Evolutionary conservation across 2,113 vertebrate species (phyloP).

Genomic region (Epinephelus fuscoguttatus): DNA sequence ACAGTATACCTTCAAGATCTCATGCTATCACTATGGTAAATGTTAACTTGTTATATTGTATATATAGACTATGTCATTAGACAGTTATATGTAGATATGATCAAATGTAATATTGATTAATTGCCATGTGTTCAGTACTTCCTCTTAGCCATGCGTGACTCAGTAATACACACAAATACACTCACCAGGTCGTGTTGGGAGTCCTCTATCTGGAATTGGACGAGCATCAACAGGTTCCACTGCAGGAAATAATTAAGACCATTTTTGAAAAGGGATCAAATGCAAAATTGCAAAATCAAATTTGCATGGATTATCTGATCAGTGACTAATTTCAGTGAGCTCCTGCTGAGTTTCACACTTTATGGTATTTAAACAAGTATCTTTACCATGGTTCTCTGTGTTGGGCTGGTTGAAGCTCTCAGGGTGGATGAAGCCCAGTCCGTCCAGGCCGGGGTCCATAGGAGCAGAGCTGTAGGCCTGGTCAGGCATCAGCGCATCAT

Average conservation of each 20-base stretch:
- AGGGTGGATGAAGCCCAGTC: constrained; percentile 94
- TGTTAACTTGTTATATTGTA: no score
- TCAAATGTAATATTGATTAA: neutral
- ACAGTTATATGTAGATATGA: neutral
- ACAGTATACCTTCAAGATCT: no score
- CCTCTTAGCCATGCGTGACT: neutral
- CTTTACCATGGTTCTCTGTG: constrained; percentile 94
- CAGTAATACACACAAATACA: neutral
- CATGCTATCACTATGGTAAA: no score
- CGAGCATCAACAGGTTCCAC: constrained; percentile 97
- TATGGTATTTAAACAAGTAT: neutral
- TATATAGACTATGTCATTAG: neutral
- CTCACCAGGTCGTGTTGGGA: constrained; percentile 95
- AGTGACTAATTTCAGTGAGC: neutral
- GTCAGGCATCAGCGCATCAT: constrained; percentile 96
- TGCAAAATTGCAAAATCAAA: neutral
- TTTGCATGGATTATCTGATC: neutral
- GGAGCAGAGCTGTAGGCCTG: constrained; percentile 92
- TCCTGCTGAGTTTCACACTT: neutral
- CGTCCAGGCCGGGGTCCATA: constrained; percentile 90
- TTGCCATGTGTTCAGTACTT: neutral
- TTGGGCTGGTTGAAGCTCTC: constrained; percentile 96
- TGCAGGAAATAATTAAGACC: constrained; percentile 67
- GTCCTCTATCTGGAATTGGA: constrained; percentile 94
- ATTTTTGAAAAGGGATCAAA: neutral